Base-by-base conservation (phyloP, 2,797 vertebrate genomes). In the Nasua narica region DNA sequence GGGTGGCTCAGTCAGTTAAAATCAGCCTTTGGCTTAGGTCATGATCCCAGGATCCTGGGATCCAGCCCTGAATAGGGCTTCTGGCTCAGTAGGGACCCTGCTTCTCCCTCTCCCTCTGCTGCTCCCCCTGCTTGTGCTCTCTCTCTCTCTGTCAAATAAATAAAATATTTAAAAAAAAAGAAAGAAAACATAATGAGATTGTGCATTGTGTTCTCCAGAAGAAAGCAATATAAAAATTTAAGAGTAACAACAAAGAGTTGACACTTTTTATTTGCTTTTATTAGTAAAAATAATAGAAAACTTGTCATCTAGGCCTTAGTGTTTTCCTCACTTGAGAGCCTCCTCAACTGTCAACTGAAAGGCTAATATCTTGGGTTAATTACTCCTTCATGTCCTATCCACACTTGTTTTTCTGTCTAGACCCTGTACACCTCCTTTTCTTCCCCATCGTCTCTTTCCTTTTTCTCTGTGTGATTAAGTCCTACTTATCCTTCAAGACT, bases 321-420 rank as follows among this genome's bases (percentile, higher is more conserved):
- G 40, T 48, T 93, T 48, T 70, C 52, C 40, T 86, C 50, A 37
- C 21, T 82, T 56, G 52, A 35, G 46, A 69, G 16, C 21, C 78
- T 65, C 29, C 13, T 54, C 7, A 14, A 12, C 15, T 78, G 65
- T 77, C 23, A 21, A 2, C 12, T 65, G 58, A 54, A n/a, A 84
- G 62, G 50, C 23, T 43, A 12, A 29, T 4, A 16, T 0, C 0
- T 3, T 52, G n/a, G 50, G 5, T 3, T 0, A 7, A 2, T 76
- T 1, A 23, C 13, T 27, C 1, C 29, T 65, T 7, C 2, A 21
- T 0, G n/a, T 16, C 3, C 43, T 32, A 7, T 27, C n/a, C 25
- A 9, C 1, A 4, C 32, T 25, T 6, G 5, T 15, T 37, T 7
- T 46, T 43, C 72, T 74, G 15, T 62, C 52, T 37, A 46, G 48